These are phyloP conservation scores for Drosophila mettleri DNA, from an alignment of 2,888 invertebrate genomes.

Conservation along the genomic window DNA sequence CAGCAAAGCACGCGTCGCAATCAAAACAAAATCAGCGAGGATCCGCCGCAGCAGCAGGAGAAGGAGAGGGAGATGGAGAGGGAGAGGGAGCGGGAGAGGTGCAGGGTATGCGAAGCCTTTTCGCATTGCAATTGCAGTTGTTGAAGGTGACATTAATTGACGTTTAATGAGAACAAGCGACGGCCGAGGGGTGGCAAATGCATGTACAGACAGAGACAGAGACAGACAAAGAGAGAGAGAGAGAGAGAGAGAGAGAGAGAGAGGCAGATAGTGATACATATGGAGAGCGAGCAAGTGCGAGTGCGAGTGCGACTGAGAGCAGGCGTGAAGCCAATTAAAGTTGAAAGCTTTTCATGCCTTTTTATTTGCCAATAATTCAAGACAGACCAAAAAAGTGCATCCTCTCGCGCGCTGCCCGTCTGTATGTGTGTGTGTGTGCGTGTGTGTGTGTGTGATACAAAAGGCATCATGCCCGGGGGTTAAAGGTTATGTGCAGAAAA, in stretches of 20 bases:
- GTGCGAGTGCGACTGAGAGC: slow-evolving; percentile 7
- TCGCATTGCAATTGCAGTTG: slow-evolving; percentile 71
- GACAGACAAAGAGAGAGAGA: background rate
- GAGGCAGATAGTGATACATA: background rate
- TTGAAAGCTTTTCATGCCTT: slow-evolving; percentile 53
- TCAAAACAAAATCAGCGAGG: slow-evolving; percentile 65
- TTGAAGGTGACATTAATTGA: slow-evolving; percentile 79
- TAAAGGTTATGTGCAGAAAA: slow-evolving; percentile 39
- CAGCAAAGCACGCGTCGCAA: slow-evolving; percentile 69
- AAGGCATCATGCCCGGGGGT: slow-evolving; percentile 31
- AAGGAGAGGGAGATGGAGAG: background rate
- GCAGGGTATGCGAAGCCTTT: slow-evolving; percentile 11
- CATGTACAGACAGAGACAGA: slow-evolving; percentile 2
- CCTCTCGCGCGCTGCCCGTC: slow-evolving; percentile 35
- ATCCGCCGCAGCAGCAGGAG: background rate
- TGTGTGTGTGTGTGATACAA: slow-evolving; percentile 3
- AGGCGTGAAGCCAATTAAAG: slow-evolving; percentile 51
- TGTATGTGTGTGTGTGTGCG: too few species aligned
- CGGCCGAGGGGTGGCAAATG: slow-evolving; percentile 29
- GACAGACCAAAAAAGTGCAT: slow-evolving; percentile 57
- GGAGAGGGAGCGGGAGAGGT: slow-evolving; percentile 3
- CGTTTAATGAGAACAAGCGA: slow-evolving; percentile 59
- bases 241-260: background rate
- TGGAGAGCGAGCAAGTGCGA: background rate
- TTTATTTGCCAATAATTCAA: slow-evolving; percentile 54